phyloP scores from a whole-genome alignment of 2,797 vertebrate genomes.

The Gila robusta region DNA sequence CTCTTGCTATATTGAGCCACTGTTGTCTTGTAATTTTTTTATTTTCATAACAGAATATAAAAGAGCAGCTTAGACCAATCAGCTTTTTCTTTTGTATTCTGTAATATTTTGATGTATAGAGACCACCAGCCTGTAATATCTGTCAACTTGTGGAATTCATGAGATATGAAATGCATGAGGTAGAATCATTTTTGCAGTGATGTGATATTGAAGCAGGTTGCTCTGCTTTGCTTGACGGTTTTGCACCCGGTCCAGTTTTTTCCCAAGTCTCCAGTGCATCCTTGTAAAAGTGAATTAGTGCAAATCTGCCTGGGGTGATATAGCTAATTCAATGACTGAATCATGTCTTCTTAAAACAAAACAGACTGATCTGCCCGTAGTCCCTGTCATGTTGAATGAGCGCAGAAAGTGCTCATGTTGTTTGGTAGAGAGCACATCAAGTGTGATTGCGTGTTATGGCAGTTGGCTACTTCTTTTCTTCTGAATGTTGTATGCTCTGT shows the following conservation, averaged over 20 bases:
- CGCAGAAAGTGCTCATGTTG: conserved; percentile 17
- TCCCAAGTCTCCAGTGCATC: conserved; percentile 31
- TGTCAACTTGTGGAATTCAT: conserved; percentile 13
- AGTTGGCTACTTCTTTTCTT: conserved; percentile 26
- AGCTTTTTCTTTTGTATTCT: not conserved
- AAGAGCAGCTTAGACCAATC: not conserved
- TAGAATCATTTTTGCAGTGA: not conserved
- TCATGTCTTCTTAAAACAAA: conserved; percentile 50
- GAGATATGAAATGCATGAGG: conserved; percentile 1
- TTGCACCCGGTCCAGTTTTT: not conserved
- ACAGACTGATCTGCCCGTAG: conserved; percentile 39
- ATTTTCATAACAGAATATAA: not conserved
- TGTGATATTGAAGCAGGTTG: not conserved
- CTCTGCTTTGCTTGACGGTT: conserved; percentile 16
- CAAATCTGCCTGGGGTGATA: conserved; percentile 37
- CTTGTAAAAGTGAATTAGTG: conserved; percentile 51
- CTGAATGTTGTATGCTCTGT: not conserved
- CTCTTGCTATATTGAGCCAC: not conserved
- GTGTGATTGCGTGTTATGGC: conserved; percentile 42
- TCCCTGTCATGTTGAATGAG: conserved; percentile 48
- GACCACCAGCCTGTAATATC: not conserved
- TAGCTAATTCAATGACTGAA: conserved; percentile 43
- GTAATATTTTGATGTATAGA: not conserved
- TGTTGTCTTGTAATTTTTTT: not conserved
- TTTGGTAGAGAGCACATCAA: conserved; percentile 38